A percentile compares a stretch with the other conserved stretches of the same genome.
phyloP scores from a whole-genome alignment of 1,140 invertebrate species.

The Heterodera carotae region DNA sequence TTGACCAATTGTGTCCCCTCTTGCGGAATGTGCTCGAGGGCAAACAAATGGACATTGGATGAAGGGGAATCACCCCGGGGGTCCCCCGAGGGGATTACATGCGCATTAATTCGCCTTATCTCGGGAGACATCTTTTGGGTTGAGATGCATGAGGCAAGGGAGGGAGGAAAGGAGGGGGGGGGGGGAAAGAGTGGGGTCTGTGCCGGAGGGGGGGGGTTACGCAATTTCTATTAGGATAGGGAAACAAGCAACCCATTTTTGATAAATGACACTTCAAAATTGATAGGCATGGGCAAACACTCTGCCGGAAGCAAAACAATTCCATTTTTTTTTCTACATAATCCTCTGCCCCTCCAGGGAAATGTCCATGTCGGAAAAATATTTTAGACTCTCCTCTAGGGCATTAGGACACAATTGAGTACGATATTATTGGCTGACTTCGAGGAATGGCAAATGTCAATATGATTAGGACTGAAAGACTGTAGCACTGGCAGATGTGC shows the following conservation, averaged over 20 bases:
- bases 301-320: not conserved
- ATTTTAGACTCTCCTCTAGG: too few relatives aligned
- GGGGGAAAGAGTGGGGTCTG: not conserved
- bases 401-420: not conserved
- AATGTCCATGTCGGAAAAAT: too few relatives aligned
- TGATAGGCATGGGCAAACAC: not conserved
- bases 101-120: slow-evolving; percentile 19
- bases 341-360: not conserved
- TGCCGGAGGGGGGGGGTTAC: not conserved
- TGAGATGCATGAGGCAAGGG: too few relatives aligned
- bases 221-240: not conserved
- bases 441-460: not conserved
- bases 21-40: slow-evolving; percentile 9
- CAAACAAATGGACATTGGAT: slow-evolving; percentile 11
- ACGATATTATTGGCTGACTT: not conserved
- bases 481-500: not conserved
- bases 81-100: slow-evolving; percentile 16
- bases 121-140: not conserved
- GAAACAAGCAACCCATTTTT: slow-evolving; percentile 1
- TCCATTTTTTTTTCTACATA: not conserved
- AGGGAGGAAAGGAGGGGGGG: not conserved
- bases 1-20: slow-evolving; percentile 1
- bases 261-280: slow-evolving; percentile 1
- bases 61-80: slow-evolving; percentile 11
- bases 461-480: not conserved